Conservation (phyloP, 2,888 invertebrate species). For the Bimastos eiseni region DNA sequence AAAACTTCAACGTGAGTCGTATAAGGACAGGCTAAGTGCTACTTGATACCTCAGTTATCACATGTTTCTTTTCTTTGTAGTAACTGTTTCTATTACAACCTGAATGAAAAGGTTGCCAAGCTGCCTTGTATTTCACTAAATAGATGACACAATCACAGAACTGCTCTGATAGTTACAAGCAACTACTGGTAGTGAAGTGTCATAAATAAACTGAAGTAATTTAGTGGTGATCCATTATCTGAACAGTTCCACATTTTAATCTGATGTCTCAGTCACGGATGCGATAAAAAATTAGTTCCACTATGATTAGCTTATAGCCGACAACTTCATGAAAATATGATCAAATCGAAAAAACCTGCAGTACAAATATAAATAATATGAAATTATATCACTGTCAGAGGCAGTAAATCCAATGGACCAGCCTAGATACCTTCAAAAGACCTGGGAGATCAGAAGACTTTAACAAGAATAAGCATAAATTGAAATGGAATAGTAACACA, state of each 20-base stretch:
- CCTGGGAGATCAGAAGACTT: too few species aligned
- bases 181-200: too few species aligned
- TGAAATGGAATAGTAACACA: conserved; percentile 29
- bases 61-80: neutral
- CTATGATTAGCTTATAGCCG: neutral
- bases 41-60: neutral
- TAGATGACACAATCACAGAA: neutral
- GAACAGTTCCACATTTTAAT: too few species aligned
- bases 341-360: neutral
- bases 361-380: neutral
- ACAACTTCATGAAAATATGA: neutral
- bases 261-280: too few species aligned
- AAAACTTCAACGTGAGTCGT: neutral
- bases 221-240: too few species aligned
- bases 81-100: neutral
- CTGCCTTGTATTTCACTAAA: neutral
- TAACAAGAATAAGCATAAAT: neutral
- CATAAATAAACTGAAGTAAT: neutral
- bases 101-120: neutral
- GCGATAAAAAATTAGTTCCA: neutral
- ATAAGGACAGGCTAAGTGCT: neutral
- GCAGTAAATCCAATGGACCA: neutral
- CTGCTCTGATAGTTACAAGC: neutral
- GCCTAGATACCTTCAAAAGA: too few species aligned
- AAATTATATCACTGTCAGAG: neutral